A percentile compares a stretch with the other conserved stretches of the same genome.
Conservation (phyloP, 2,888 invertebrate species). For the Drosophila quinaria region DNA sequence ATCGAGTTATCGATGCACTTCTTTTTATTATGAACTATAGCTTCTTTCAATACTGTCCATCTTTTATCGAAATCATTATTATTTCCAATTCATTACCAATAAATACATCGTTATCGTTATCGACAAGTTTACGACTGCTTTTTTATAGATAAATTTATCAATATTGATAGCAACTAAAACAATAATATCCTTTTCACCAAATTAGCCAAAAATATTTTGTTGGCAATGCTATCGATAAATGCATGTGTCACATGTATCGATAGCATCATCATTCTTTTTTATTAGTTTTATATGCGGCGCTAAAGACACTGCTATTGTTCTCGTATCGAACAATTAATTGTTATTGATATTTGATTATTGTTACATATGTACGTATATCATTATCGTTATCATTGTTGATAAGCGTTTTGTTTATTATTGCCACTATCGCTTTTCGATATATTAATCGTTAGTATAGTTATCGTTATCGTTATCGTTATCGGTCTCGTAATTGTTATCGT, state of each 20-base stretch:
- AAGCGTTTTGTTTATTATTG: not conserved
- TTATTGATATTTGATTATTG: conserved; percentile 17
- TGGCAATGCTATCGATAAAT: conserved; percentile 17
- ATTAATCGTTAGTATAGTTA: not conserved
- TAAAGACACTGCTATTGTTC: not conserved
- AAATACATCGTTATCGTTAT: conserved; percentile 10
- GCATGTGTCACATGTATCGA: conserved; percentile 4
- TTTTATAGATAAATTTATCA: no score
- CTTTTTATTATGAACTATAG: not conserved
- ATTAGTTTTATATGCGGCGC: no score
- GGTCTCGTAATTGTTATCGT: conserved; percentile 18
- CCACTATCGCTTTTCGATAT: conserved; percentile 5
- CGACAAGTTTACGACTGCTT: conserved; percentile 21
- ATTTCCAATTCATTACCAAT: conserved; percentile 5
- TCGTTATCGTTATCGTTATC: conserved; percentile 20
- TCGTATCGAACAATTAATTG: conserved; percentile 13
- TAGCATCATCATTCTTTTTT: not conserved
- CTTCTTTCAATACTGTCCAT: no score
- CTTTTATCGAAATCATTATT: not conserved
- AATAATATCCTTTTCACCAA: conserved; percentile 9
- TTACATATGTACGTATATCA: conserved; percentile 16
- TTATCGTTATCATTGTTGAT: conserved; percentile 6
- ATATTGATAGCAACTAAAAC: no score
- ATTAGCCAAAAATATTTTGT: not conserved
- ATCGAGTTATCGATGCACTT: conserved; percentile 12